Evolutionary conservation across 2,113 vertebrate genomes (phyloP).

Genomic region (Rhynchomys soricoides): DNA sequence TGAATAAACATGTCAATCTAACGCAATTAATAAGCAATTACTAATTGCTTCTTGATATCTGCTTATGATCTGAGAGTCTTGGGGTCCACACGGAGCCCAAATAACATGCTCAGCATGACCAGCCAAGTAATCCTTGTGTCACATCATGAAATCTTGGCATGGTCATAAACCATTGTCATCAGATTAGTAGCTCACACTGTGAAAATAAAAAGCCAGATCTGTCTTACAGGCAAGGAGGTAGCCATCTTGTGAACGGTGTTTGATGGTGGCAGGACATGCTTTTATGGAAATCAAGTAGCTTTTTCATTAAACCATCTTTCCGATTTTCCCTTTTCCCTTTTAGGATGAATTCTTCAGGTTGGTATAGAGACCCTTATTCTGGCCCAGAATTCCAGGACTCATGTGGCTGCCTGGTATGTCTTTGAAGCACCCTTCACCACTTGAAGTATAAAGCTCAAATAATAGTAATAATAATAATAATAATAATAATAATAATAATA

Average conservation of each 20-base stretch:
- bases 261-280: not conserved
- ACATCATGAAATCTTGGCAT: not conserved
- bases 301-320: not conserved
- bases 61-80: not conserved
- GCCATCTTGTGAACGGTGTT: not conserved
- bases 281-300: not conserved
- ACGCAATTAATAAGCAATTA: not conserved
- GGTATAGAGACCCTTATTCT: conserved; percentile 7
- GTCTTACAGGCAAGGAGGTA: not conserved
- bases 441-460: not conserved
- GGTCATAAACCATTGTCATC: not conserved
- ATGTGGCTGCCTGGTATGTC: conserved; percentile 72
- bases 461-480: no score
- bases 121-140: not conserved
- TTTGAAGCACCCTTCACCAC: not conserved
- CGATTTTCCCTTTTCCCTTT: not conserved
- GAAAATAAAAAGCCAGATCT: not conserved
- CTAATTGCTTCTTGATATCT: not conserved
- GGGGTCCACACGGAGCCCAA: no score
- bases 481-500: no score
- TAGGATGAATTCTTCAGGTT: conserved; percentile 69
- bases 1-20: not conserved
- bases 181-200: conserved; percentile 29
- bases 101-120: accelerated
- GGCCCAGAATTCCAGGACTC: not conserved